Evolutionary conservation across 2,888 invertebrate species (phyloP).

Genomic region (Eurytoma adleriae): DNA sequence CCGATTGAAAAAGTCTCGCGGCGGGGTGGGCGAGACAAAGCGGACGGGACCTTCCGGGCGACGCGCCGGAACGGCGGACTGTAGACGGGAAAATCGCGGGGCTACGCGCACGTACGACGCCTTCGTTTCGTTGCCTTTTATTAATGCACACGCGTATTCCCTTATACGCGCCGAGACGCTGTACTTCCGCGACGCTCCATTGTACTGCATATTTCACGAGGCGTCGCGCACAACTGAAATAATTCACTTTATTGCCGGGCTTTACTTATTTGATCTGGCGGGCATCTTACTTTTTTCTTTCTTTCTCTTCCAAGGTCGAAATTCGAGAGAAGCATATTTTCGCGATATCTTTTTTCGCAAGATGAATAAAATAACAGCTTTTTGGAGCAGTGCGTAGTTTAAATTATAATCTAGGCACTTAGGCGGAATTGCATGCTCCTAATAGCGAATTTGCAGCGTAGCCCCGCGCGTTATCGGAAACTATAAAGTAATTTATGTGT

Average conservation of each 20-base stretch:
- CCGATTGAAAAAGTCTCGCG: conserved; percentile 16
- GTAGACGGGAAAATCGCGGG: conserved; percentile 3
- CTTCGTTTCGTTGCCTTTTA: conserved; percentile 36
- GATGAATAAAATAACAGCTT: no score
- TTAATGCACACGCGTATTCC: conserved; percentile 36
- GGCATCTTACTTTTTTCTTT: neutral
- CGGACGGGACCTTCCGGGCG: neutral
- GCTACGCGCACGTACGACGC: conserved; percentile 5
- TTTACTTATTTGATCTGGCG: no score
- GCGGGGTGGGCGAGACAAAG: neutral
- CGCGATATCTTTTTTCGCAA: no score
- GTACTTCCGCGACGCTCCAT: conserved; percentile 4
- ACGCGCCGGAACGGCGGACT: neutral
- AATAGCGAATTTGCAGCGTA: no score
- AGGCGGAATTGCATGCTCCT: no score
- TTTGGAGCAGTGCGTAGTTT: no score
- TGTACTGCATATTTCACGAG: neutral
- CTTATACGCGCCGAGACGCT: neutral
- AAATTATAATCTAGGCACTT: no score
- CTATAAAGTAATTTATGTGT: no score
- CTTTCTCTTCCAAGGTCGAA: neutral
- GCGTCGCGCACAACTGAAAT: no score
- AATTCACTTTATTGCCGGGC: neutral
- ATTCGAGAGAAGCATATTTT: no score
- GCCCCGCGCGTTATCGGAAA: no score